Percentiles rank a stretch among this genome's conserved stretches.
These are phyloP conservation scores for Macquaria australasica DNA, from an alignment of 2,113 vertebrate species.

Conservation along the genomic window DNA sequence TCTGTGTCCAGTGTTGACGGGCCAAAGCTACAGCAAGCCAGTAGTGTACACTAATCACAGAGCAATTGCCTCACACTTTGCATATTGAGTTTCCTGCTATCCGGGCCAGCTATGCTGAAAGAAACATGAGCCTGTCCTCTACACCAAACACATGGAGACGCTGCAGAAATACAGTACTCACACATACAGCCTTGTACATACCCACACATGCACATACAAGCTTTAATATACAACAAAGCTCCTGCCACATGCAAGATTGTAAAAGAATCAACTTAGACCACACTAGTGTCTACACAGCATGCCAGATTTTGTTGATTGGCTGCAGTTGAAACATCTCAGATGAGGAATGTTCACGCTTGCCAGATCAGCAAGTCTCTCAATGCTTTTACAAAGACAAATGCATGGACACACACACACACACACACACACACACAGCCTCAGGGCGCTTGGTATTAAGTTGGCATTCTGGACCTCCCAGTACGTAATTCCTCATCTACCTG, in stretches of 20 bases:
- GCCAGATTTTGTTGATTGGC: conserved; percentile 41
- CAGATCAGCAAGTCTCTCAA: conserved; percentile 52
- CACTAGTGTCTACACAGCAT: not conserved
- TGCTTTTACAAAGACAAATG: conserved; percentile 18
- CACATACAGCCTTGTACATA: not conserved
- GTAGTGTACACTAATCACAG: conserved; percentile 40
- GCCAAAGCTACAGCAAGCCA: conserved; percentile 7
- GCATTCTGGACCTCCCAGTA: conserved; percentile 57
- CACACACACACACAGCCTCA: conserved; percentile 10
- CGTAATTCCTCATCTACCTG: not conserved
- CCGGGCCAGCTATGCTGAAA: conserved; percentile 45
- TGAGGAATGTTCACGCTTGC: conserved; percentile 46
- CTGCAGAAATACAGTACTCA: conserved; percentile 12
- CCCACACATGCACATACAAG: not conserved
- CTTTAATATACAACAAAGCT: not conserved
- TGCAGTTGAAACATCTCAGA: conserved; percentile 53
- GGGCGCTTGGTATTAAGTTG: conserved; percentile 42
- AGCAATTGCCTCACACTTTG: conserved; percentile 45
- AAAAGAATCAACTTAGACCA: conserved; percentile 11
- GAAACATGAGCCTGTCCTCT: conserved; percentile 44
- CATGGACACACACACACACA: not conserved
- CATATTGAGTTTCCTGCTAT: conserved; percentile 60
- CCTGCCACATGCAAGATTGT: not conserved
- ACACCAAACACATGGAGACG: conserved; percentile 20
- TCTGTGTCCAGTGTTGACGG: conserved; percentile 11